Conservation (phyloP, 2,797 vertebrate species). For the Rhodeus uyekii region DNA sequence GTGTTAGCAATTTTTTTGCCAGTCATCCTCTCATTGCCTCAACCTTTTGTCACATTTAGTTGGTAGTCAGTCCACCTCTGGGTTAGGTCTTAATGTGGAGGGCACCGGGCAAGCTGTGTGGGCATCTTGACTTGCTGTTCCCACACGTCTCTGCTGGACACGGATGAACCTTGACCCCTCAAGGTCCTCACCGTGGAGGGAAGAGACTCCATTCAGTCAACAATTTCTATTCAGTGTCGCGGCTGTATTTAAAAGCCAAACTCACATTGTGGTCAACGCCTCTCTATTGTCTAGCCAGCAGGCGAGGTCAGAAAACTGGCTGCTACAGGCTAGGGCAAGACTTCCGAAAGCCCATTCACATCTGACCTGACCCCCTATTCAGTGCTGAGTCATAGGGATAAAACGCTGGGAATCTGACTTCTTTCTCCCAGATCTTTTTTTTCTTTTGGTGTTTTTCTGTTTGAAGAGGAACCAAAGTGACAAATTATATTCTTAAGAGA, state of each 20-base stretch:
- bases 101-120: constrained; percentile 75
- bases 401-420: constrained; percentile 74
- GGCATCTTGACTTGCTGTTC: constrained; percentile 76
- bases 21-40: constrained; percentile 66
- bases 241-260: constrained; percentile 68
- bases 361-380: constrained; percentile 75
- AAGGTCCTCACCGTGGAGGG: constrained; percentile 67
- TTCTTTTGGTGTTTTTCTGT: constrained; percentile 49
- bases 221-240: constrained; percentile 75
- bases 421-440: constrained; percentile 29
- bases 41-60: constrained; percentile 71
- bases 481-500: constrained; percentile 60
- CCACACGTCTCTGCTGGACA: constrained; percentile 77
- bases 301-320: constrained; percentile 76
- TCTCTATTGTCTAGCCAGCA: constrained; percentile 76
- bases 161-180: constrained; percentile 81
- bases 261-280: constrained; percentile 72
- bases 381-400: constrained; percentile 77
- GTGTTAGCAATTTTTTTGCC: constrained; percentile 67
- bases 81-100: constrained; percentile 74
- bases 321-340: constrained; percentile 75
- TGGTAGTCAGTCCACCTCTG: constrained; percentile 68
- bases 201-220: constrained; percentile 72
- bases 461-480: constrained; percentile 58
- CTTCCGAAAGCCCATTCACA: constrained; percentile 82